Evolutionary conservation across 1,140 invertebrate genomes (phyloP).

Genomic region (Drosophila melanica): DNA sequence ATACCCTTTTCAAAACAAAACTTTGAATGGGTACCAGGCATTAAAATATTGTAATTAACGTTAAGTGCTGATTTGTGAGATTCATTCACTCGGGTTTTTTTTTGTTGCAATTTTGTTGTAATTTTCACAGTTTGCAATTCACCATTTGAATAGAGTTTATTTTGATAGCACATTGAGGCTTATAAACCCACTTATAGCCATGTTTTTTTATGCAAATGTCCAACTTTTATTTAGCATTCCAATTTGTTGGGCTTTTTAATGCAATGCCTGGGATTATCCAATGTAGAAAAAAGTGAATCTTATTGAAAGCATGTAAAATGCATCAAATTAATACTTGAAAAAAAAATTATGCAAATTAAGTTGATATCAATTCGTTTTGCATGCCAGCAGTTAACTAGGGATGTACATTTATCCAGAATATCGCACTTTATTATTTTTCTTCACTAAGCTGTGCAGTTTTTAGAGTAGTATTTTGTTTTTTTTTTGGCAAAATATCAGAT

Average conservation of each 20-base stretch:
- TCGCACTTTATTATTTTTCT: not conserved
- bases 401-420: not conserved
- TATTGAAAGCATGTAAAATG: slow-evolving; percentile 3
- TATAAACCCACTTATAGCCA: slow-evolving; percentile 1
- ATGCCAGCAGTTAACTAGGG: not conserved
- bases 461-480: not conserved
- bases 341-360: not conserved
- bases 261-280: slow-evolving; percentile 4
- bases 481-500: not conserved
- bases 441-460: not conserved
- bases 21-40: not conserved
- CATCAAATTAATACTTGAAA: slow-evolving; percentile 8
- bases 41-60: slow-evolving; percentile 65
- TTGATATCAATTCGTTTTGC: slow-evolving; percentile 7
- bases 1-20: not conserved
- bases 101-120: not conserved
- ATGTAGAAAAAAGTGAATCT: not conserved
- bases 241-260: slow-evolving; percentile 21
- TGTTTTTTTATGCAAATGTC: slow-evolving; percentile 16
- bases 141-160: slow-evolving; percentile 33
- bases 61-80: slow-evolving; percentile 74
- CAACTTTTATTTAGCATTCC: slow-evolving; percentile 8
- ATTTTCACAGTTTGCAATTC: not conserved
- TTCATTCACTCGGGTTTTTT: slow-evolving; percentile 25
- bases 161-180: slow-evolving; percentile 24